These are phyloP conservation scores for Atrichornis clamosus DNA, from an alignment of 2,113 vertebrate genomes.

Conservation along the genomic window DNA sequence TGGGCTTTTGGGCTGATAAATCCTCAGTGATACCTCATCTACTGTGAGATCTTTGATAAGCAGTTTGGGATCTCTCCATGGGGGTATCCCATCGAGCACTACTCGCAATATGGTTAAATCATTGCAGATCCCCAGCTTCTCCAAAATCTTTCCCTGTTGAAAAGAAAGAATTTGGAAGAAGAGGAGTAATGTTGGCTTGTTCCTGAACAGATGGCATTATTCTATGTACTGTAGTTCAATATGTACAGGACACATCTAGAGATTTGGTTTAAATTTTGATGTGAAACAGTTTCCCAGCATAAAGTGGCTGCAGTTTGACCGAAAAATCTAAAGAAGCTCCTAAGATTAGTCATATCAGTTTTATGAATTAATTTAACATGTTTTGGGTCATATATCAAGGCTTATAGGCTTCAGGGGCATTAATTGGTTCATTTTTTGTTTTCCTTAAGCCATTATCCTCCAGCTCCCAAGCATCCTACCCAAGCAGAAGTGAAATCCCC, in stretches of 20 bases:
- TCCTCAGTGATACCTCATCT: conserved; percentile 70
- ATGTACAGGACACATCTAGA: background rate
- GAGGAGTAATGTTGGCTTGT: background rate
- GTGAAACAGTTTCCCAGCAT: background rate
- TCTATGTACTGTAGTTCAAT: background rate
- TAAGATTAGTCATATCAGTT: background rate
- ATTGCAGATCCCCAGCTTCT: conserved; percentile 73
- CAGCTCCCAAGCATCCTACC: background rate
- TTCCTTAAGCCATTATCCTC: background rate
- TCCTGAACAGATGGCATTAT: background rate
- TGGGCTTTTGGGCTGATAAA: conserved; percentile 73
- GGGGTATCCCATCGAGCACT: background rate
- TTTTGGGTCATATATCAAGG: background rate
- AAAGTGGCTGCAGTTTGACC: background rate
- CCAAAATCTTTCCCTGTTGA: conserved; percentile 73
- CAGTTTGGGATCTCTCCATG: conserved; percentile 29
- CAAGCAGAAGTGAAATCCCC: background rate
- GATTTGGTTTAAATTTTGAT: background rate
- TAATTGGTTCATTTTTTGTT: background rate
- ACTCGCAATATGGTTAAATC: conserved; percentile 62
- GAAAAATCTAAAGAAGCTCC: background rate
- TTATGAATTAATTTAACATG: background rate
- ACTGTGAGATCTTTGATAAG: conserved; percentile 72
- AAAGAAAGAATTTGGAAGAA: background rate
- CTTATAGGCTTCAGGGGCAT: background rate